Conservation (phyloP, 2,888 invertebrate genomes). For the Drosophila macrothrix region DNA sequence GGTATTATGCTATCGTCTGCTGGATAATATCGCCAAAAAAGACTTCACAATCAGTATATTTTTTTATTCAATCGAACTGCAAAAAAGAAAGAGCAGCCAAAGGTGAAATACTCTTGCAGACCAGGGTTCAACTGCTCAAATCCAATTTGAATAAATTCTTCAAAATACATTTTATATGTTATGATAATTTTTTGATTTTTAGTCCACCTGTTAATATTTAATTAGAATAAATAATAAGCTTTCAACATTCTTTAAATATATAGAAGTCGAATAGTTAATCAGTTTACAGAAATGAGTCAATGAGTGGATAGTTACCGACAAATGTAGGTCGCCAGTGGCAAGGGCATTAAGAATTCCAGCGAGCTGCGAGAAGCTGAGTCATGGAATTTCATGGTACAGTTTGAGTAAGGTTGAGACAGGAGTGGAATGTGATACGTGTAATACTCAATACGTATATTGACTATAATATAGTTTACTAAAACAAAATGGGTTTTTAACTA, state of each 20-base stretch:
- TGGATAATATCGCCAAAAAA: conserved; percentile 33
- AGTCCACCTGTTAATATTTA: neutral
- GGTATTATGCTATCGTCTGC: conserved; percentile 24
- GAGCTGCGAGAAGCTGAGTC: conserved; percentile 37
- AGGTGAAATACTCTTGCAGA: neutral
- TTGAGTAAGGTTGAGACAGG: neutral
- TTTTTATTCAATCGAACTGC: conserved; percentile 35
- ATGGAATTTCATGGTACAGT: conserved; percentile 20
- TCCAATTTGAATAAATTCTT: neutral
- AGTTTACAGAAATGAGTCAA: neutral
- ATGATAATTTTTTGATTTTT: neutral
- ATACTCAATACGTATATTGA: neutral
- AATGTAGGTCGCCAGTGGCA: neutral
- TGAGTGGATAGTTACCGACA: too few species aligned
- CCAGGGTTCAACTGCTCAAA: neutral
- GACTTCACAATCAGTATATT: conserved; percentile 10
- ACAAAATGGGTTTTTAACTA: neutral
- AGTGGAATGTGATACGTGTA: neutral
- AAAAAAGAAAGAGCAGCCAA: conserved; percentile 4
- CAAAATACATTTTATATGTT: neutral
- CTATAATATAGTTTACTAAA: neutral
- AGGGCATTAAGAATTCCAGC: conserved; percentile 7
- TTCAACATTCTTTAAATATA: neutral
- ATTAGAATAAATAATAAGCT: neutral
- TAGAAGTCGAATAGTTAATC: neutral